Evolutionary conservation across 2,797 vertebrate species (phyloP), one percentile per base, ranked within the genome.

Genomic region (Strix occidentalis): DNA sequence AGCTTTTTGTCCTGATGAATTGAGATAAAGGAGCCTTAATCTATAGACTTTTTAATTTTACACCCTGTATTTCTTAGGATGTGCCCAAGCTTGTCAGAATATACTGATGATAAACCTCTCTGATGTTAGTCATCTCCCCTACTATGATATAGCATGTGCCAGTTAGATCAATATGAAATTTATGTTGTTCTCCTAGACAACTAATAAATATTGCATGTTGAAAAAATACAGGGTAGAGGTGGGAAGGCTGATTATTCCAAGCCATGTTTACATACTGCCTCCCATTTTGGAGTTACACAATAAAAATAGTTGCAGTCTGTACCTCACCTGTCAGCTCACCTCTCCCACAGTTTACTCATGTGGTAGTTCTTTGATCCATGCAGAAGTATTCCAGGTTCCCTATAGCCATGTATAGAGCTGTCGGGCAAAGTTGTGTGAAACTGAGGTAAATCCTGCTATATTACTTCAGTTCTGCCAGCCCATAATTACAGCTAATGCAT

Each of bases 11-110:
- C 29, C 45, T 71, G 25, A 39, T 89, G 39, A 78, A 89, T 39
- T 85, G 29, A 51, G 13, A 5, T 64, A 83, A 76, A 91, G 51
- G 63, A 78, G 16, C 54, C 50, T 78, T 88, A 66, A 78, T 64
- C 45, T 87, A 58, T 18, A 46, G 31, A 69, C 69, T 82, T 72
- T 72, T 45, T 48, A 19, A 66, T 90, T 84, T 91, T 56, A 54
- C 81, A 51, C 16, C 17, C 23, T 33, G 13, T 57, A n/a, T 88
- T 84, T 82, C 75, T 89, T 72, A 39, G 48, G 57, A 65, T 66
- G 66, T 93, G 75, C 66, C 74, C 88, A 46, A 84, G 58, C 87
- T 95, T 94, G 89, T 87, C 29, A 14, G 72, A 81, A 80, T 83
- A 85, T 43, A 60, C 65, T 70, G 81, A 45, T 63, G 48, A 72